Percentiles rank a stretch among this genome's conserved stretches.
phyloP scores from a whole-genome alignment of 2,113 vertebrate genomes.

The Oreamnos americanus region DNA sequence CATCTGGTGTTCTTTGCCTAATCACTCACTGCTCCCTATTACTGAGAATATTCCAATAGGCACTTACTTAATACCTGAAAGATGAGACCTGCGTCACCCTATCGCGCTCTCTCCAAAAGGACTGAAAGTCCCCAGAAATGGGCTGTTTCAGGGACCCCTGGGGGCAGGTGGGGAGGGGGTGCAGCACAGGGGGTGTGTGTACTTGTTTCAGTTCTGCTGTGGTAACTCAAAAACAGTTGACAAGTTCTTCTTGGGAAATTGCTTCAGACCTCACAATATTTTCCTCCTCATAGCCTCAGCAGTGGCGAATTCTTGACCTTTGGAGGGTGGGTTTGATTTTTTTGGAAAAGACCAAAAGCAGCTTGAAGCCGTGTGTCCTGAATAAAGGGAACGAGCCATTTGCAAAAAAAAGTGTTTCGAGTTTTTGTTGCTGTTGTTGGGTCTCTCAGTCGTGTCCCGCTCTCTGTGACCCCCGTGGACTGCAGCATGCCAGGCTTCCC shows the following conservation, averaged over 20 bases:
- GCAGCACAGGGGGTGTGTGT: background rate
- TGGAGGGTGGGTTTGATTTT: background rate
- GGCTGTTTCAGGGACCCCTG: background rate
- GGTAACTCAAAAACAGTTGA: background rate
- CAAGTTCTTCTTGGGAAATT: background rate
- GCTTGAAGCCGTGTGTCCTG: background rate
- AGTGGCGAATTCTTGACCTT: constrained; percentile 11
- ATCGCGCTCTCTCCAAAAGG: background rate
- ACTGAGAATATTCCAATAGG: background rate
- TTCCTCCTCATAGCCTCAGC: background rate
- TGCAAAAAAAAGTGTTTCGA: background rate
- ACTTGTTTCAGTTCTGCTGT: background rate
- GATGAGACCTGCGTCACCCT: background rate
- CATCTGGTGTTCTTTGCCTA: background rate
- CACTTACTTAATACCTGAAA: background rate
- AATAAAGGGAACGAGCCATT: background rate
- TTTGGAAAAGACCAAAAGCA: background rate
- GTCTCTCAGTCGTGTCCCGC: background rate
- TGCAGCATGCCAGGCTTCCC: background rate
- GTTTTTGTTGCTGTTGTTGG: background rate
- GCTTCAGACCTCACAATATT: background rate
- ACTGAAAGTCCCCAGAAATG: background rate
- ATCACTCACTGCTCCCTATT: background rate
- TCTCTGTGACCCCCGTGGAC: background rate
- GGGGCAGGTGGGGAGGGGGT: background rate